These are phyloP conservation scores for Anabacerthia variegaticeps DNA, from an alignment of 2,797 vertebrate species.

Conservation along the genomic window DNA sequence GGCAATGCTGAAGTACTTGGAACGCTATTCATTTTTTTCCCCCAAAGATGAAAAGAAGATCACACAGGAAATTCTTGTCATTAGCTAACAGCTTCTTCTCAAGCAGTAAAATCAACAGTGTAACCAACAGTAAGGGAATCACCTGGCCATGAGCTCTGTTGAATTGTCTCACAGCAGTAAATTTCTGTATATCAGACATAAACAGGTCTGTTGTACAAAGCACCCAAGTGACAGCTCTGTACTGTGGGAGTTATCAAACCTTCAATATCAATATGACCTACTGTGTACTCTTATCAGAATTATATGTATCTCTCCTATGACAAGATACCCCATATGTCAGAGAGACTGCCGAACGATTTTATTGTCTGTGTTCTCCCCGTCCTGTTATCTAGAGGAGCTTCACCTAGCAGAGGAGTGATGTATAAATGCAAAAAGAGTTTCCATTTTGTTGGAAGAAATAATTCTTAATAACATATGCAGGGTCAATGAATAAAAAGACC, in stretches of 20 bases:
- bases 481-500: not conserved
- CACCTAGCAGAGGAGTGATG: not conserved
- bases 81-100: slow-evolving; percentile 40
- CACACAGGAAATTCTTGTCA: not conserved
- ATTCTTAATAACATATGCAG: not conserved
- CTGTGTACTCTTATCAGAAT: not conserved
- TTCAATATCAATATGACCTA: slow-evolving; percentile 15
- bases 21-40: not conserved
- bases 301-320: not conserved
- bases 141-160: not conserved
- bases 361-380: not conserved
- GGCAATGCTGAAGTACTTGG: not conserved
- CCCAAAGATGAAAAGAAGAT: slow-evolving; percentile 1
- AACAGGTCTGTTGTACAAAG: not conserved
- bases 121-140: not conserved
- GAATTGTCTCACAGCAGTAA: not conserved
- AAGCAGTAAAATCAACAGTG: not conserved
- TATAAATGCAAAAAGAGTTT: not conserved
- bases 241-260: slow-evolving; percentile 14
- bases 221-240: slow-evolving; percentile 15
- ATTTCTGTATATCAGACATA: not conserved
- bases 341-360: not conserved
- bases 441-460: not conserved
- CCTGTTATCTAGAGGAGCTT: not conserved
- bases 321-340: not conserved